Base-by-base conservation (phyloP, 2,797 vertebrate species). In the Thamnophis elegans region DNA sequence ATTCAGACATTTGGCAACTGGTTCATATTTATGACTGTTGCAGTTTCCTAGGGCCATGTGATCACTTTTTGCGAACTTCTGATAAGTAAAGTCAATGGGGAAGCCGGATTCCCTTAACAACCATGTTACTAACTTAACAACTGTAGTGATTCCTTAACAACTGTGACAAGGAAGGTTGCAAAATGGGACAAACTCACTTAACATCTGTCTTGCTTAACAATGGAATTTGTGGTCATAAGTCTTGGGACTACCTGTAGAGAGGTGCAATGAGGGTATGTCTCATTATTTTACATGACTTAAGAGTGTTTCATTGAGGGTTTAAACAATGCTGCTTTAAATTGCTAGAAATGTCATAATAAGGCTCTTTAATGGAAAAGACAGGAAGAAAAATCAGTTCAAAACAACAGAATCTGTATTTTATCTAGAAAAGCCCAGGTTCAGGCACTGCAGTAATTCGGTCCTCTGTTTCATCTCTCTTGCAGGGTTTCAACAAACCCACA, bases 241-340 rank as follows among this genome's bases (percentile, higher is more conserved):
- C 6, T 1, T 36, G 7, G 7, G 32, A 36, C n/a, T 68, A 18
- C 2, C 36, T 73, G 68, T 8, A 97, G 97, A 97, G 95, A 97
- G 96, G 96, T 92, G 88, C 88, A 89, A 92, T 96, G 94, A 90
- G 91, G 96, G 95, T 96, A 95, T 42, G 91, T 82, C 95, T 96
- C 94, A 94, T 97, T 96, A 95, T 94, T 94, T 93, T 93, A 16
- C 91, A 94, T 93, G 90, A 94, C 96, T 94, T 2, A 90, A 90
- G 96, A 94, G 94, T 96, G 89, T 78, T 91, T 58, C 20, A 92
- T 56, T 60, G 85, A 90, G 88, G 91, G 93, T 93, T 93, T 87
- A 68, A 95, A 91, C 42, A 2, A 28, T 55, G n/a, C 65, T 28
- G 68, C 42, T 60, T 89, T 18, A 53, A 82, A 56, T 51, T 93